Evolutionary conservation across 2,113 vertebrate genomes (phyloP), one percentile per base, ranked within the genome.

Genomic region (Tetraodon nigroviridis): DNA sequence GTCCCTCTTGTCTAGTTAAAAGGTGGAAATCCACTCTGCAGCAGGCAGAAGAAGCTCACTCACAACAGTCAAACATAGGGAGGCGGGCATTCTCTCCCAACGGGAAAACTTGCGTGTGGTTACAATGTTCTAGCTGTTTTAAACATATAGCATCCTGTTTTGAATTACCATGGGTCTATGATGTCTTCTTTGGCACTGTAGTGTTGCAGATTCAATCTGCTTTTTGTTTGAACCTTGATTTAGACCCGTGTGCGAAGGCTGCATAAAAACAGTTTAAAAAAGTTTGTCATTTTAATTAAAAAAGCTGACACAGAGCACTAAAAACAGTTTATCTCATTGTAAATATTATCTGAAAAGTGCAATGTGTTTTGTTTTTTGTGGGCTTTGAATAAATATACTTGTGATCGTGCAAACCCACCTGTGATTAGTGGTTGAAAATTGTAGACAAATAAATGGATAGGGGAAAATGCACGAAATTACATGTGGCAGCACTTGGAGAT

Each of bases 1-100:
- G 49, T 85, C 81, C 86, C 77, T 2, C 73, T 76, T 82, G 78
- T 83, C 81, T 84, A 76, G 76, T 86, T 83, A 84, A 65, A 84
- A 63, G 73, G 61, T 71, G 83, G 64, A 73, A 78, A 68, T 17
- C 44, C 6, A 6, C n/a, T 46, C 15, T 46, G 44, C 15, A 46
- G 15, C 44, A n/a, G 44, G 15, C 15, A n/a, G n/a, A 4, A 17
- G 44, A 46, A 17, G n/a, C 44, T 17, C 83, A 84, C 77, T 48
- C 63, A 73, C 49, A 11, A 64, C 55, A 66, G 63, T 81, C 64
- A 76, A 69, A 76, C 72, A 83, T 67, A 79, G 61, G 67, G 68
- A 71, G 57, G 73, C 65, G 69, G 63, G 72, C 68, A 80, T 76
- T 83, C 83, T 84, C 45, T 79, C 76, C 81, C 74, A 67, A 65